A percentile compares a stretch with the other conserved stretches of the same genome.
These are phyloP conservation scores for Anguilla marmorata DNA, from an alignment of 2,797 vertebrate species.

Conservation along the genomic window DNA sequence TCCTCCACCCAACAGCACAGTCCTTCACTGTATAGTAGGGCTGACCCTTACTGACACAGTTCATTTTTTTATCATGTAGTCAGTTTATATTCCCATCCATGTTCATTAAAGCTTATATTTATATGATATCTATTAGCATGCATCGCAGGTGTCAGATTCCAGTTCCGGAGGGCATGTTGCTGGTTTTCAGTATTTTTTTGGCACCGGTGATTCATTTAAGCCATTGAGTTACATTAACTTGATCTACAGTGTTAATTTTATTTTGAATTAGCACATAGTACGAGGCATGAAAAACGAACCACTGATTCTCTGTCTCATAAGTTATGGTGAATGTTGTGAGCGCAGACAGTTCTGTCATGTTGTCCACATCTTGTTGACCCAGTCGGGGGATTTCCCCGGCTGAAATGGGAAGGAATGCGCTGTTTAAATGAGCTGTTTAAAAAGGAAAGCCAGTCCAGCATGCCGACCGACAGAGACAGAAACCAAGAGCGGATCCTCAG, in stretches of 20 bases:
- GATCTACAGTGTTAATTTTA: neutral
- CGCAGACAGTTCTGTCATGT: neutral
- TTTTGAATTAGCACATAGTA: conserved; percentile 1
- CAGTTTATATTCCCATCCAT: no score
- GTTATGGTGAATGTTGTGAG: neutral
- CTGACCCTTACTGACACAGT: neutral
- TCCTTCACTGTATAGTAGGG: neutral
- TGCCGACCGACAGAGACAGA: neutral
- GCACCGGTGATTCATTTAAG: no score
- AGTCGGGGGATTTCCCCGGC: neutral
- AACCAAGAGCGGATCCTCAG: neutral
- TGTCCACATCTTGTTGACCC: neutral
- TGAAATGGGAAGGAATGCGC: neutral
- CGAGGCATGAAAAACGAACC: neutral
- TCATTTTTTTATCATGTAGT: no score
- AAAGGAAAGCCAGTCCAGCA: neutral
- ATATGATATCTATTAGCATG: no score
- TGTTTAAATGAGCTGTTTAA: neutral
- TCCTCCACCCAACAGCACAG: neutral
- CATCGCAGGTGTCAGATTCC: no score
- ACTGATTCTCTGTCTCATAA: neutral
- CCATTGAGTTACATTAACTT: neutral
- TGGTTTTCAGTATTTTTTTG: no score
- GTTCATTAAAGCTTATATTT: no score
- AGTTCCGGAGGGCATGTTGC: no score